A percentile compares a stretch with the other conserved stretches of the same genome.
phyloP scores from a whole-genome alignment of 2,797 vertebrate genomes.

The Morus bassanus region DNA sequence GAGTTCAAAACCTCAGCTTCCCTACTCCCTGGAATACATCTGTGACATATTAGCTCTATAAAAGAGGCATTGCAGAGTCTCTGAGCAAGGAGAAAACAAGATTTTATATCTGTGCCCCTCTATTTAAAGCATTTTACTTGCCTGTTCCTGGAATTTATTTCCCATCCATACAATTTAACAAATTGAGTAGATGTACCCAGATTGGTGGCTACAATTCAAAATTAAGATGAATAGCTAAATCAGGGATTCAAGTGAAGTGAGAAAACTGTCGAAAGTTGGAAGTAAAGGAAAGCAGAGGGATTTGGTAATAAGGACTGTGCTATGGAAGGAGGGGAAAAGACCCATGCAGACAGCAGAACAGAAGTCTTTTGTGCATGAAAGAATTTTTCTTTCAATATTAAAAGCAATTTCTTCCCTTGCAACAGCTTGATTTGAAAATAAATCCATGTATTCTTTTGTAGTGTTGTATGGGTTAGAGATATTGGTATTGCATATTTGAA shows the following conservation, averaged over 20 bases:
- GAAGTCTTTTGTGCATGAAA: neutral
- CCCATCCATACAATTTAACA: neutral
- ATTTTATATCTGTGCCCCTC: neutral
- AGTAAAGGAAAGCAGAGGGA: neutral
- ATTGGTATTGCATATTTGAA: neutral
- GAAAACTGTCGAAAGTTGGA: neutral
- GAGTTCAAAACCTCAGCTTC: slow-evolving; percentile 44
- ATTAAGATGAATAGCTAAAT: neutral
- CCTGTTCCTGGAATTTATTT: neutral
- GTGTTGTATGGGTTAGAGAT: neutral
- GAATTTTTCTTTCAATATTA: neutral
- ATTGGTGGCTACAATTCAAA: neutral
- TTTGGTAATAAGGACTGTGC: neutral
- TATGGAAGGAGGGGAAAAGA: neutral
- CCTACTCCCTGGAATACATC: slow-evolving; percentile 26
- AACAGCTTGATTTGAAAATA: neutral
- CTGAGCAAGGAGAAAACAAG: slow-evolving; percentile 7
- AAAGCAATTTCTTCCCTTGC: neutral
- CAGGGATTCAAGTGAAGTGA: neutral
- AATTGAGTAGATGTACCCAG: neutral
- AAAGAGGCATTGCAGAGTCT: neutral
- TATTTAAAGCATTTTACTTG: neutral
- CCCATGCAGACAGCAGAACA: neutral
- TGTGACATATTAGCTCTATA: slow-evolving; percentile 8
- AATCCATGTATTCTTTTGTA: neutral